These are phyloP conservation scores for Drosophila ustulata DNA, from an alignment of 2,888 invertebrate species.

Conservation along the genomic window DNA sequence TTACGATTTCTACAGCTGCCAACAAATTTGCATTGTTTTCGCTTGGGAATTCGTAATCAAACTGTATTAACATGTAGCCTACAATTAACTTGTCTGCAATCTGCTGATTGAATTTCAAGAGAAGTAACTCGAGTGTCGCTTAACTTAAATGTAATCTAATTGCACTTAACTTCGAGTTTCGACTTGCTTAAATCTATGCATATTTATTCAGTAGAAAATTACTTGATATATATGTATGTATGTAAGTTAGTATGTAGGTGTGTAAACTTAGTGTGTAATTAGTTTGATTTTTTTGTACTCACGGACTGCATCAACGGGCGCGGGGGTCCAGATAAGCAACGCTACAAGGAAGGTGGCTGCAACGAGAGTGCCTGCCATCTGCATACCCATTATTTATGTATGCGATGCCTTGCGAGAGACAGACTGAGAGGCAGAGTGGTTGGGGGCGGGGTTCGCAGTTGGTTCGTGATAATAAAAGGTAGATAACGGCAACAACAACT, in stretches of 20 bases:
- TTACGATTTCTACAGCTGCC: not conserved
- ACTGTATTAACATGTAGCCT: not conserved
- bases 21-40: slow-evolving; percentile 3
- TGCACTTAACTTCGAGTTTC: slow-evolving; percentile 19
- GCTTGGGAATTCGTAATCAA: slow-evolving; percentile 2
- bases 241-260: not conserved
- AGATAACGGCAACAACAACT: slow-evolving; percentile 43
- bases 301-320: slow-evolving; percentile 84
- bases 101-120: slow-evolving; percentile 1
- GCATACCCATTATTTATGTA: slow-evolving; percentile 85
- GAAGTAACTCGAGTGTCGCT: slow-evolving; percentile 19
- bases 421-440: slow-evolving; percentile 12
- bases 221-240: not conserved
- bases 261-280: slow-evolving; percentile 4
- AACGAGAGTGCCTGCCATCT: slow-evolving; percentile 84
- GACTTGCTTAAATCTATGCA: slow-evolving; percentile 31
- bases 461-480: slow-evolving; percentile 15
- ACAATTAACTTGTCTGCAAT: slow-evolving; percentile 9
- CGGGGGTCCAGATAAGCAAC: slow-evolving; percentile 83
- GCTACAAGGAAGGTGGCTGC: slow-evolving; percentile 81
- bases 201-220: slow-evolving; percentile 27
- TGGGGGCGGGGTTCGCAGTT: not conserved
- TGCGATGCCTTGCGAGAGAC: slow-evolving; percentile 26
- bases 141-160: slow-evolving; percentile 32
- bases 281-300: slow-evolving; percentile 74